Evolutionary conservation across 92 coral and sea anemone genomes (phyloP).

Genomic region (Meandrina meandrites): DNA sequence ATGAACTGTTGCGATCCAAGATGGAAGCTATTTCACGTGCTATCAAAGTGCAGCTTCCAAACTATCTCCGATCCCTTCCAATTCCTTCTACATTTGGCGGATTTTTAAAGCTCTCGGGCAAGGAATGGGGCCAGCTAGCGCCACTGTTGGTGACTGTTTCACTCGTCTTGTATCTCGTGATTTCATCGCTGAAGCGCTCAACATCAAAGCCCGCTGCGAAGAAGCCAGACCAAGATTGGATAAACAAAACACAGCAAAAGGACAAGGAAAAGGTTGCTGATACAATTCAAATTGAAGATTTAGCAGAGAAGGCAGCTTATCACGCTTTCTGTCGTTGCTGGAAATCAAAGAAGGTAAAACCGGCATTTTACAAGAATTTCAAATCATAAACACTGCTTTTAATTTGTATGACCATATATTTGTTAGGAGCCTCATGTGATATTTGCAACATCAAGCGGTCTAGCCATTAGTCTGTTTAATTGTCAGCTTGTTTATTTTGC

Average conservation of each 20-base stretch:
- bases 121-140: constrained; percentile 73
- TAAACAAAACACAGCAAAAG: constrained; percentile 76
- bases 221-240: constrained; percentile 59
- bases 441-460: background rate
- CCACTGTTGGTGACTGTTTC: constrained; percentile 74
- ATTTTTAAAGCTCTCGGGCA: constrained; percentile 59
- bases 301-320: constrained; percentile 82
- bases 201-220: constrained; percentile 38
- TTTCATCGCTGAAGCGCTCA: constrained; percentile 51
- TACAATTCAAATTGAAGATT: constrained; percentile 79
- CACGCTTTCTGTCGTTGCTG: constrained; percentile 88
- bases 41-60: constrained; percentile 70
- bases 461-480: background rate
- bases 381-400: background rate
- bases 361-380: background rate
- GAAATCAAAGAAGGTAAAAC: constrained; percentile 86
- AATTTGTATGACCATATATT: too few species aligned
- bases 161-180: constrained; percentile 69
- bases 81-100: constrained; percentile 70
- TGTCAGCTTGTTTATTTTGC: background rate
- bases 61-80: constrained; percentile 67
- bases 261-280: constrained; percentile 84
- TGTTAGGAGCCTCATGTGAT: background rate
- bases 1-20: background rate
- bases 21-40: constrained; percentile 74